Evolutionary conservation across 2,888 invertebrate species (phyloP).

Genomic region (Athetis lepigone): DNA sequence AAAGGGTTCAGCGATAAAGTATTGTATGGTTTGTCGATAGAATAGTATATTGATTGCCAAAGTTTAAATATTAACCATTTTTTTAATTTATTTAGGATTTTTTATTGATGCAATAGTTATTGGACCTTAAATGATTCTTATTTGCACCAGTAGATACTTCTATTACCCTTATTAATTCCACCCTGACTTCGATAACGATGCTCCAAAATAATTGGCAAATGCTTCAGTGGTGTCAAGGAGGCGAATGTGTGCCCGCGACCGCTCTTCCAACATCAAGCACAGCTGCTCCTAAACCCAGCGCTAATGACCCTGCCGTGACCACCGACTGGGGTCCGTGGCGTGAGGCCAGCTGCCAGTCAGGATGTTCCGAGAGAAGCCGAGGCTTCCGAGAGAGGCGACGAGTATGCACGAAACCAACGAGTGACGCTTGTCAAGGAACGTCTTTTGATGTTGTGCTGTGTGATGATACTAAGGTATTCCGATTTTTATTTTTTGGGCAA

Average conservation of each 20-base stretch:
- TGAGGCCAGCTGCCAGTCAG: constrained; percentile 91
- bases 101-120: too few species aligned
- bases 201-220: constrained; percentile 49
- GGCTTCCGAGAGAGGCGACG: constrained; percentile 91
- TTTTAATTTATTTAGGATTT: too few species aligned
- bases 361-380: constrained; percentile 91
- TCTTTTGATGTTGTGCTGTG: constrained; percentile 92
- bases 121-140: not conserved
- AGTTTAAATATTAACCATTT: not conserved
- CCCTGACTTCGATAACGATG: constrained; percentile 9
- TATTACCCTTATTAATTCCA: not conserved
- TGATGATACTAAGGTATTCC: constrained; percentile 91
- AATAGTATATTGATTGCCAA: not conserved
- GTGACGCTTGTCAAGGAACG: constrained; percentile 91
- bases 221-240: constrained; percentile 92
- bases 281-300: constrained; percentile 86
- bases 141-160: not conserved
- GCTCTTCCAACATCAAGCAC: constrained; percentile 63
- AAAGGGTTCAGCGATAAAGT: too few species aligned
- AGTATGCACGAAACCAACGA: constrained; percentile 86
- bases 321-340: constrained; percentile 93
- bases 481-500: not conserved
- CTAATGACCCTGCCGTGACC: constrained; percentile 63
- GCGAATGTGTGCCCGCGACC: constrained; percentile 90
- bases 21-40: not conserved